phyloP scores from a whole-genome alignment of 2,113 vertebrate genomes.

The Centropus bengalensis region DNA sequence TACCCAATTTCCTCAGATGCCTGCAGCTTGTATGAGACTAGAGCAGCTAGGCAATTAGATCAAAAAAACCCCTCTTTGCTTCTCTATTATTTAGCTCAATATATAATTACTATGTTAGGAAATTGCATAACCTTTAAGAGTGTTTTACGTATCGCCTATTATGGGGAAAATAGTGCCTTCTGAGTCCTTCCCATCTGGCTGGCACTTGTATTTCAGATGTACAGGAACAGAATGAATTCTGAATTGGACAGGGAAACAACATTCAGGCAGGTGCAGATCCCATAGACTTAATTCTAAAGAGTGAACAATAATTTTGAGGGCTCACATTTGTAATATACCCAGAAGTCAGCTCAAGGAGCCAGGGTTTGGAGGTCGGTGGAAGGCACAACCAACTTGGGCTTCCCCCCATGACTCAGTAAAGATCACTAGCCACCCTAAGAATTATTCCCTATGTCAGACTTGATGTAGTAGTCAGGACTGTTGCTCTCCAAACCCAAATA shows the following conservation, averaged over 20 bases:
- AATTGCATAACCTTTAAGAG: conserved; percentile 35
- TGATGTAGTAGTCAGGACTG: not conserved
- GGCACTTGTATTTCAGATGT: not conserved
- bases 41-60: conserved; percentile 47
- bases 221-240: not conserved
- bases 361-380: not conserved
- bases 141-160: conserved; percentile 11
- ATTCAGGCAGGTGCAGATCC: not conserved
- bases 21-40: not conserved
- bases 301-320: not conserved
- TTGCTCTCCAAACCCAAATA: not conserved
- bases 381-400: not conserved
- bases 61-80: not conserved
- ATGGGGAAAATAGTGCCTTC: not conserved
- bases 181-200: conserved; percentile 18
- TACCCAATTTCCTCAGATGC: not conserved
- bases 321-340: not conserved
- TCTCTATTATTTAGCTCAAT: conserved; percentile 58
- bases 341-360: not conserved
- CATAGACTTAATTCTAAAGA: not conserved
- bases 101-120: conserved; percentile 39
- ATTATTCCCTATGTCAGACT: not conserved
- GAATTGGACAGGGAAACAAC: not conserved
- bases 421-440: not conserved
- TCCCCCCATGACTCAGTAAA: accelerated